Percentiles rank a stretch among this genome's conserved stretches.
phyloP scores from a whole-genome alignment of 2,113 vertebrate species.

The Brienomyrus brachyistius region DNA sequence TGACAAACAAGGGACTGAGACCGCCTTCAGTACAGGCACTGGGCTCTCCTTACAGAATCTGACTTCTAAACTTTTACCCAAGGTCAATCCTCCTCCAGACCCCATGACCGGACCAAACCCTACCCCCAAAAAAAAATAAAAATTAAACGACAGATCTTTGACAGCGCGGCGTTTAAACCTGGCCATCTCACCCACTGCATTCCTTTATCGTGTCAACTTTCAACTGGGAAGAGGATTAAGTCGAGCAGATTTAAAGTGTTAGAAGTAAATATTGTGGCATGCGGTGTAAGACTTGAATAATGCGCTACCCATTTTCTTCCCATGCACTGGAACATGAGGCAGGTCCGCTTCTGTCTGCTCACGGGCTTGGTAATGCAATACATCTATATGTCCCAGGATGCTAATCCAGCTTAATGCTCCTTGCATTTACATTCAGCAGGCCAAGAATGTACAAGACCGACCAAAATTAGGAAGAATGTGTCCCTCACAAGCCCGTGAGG shows the following conservation, averaged over 20 bases:
- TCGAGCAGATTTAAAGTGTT: not conserved
- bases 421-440: not conserved
- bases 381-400: not conserved
- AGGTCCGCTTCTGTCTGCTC: not conserved
- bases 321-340: not conserved
- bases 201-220: not conserved
- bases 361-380: not conserved
- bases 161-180: not conserved
- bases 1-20: slow-evolving; percentile 37
- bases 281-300: not conserved
- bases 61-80: not conserved
- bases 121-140: not conserved
- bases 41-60: not conserved
- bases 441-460: not conserved
- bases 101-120: not conserved
- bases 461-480: not conserved
- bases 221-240: not conserved
- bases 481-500: not conserved
- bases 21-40: not conserved
- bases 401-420: not conserved
- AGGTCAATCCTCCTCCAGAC: not conserved
- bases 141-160: not conserved
- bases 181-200: not conserved
- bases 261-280: not conserved
- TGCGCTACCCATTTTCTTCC: not conserved